A percentile compares a stretch with the other conserved stretches of the same genome.
These are phyloP conservation scores for Drepana arcuata DNA, from an alignment of 1,140 invertebrate species.

Conservation along the genomic window DNA sequence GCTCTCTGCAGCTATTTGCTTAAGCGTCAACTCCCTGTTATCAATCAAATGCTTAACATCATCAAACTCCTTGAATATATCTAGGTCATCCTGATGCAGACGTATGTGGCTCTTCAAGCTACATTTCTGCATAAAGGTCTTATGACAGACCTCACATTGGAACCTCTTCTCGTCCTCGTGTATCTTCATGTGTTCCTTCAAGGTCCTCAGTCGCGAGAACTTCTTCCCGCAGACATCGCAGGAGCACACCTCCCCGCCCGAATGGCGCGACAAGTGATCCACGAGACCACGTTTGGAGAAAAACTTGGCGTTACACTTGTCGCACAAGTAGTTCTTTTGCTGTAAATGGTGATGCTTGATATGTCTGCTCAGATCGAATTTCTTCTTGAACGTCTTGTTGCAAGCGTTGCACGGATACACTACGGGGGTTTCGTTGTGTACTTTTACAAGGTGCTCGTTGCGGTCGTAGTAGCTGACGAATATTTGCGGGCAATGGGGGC, in stretches of 20 bases:
- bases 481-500: constrained; percentile 61
- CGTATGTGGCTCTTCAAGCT: constrained; percentile 66
- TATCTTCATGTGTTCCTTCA: constrained; percentile 79
- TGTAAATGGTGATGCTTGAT: constrained; percentile 64
- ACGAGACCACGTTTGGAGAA: constrained; percentile 61
- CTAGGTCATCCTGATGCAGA: constrained; percentile 65
- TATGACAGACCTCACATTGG: constrained; percentile 75
- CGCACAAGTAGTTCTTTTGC: constrained; percentile 58
- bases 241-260: constrained; percentile 60
- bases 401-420: constrained; percentile 66
- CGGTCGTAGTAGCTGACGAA: constrained; percentile 64
- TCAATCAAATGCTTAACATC: constrained; percentile 61
- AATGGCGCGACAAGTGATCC: constrained; percentile 52
- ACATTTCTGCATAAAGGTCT: constrained; percentile 74
- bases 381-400: constrained; percentile 60
- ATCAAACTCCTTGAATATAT: constrained; percentile 65
- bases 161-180: constrained; percentile 76
- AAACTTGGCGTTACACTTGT: constrained; percentile 63
- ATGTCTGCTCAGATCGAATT: constrained; percentile 56
- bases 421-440: constrained; percentile 49
- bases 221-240: constrained; percentile 83
- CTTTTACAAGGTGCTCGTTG: constrained; percentile 55
- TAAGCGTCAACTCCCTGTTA: constrained; percentile 53
- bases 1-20: constrained; percentile 51
- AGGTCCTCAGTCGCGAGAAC: constrained; percentile 81